Conservation (phyloP, 2,113 vertebrate genomes). For the Sphaerodactylus townsendi region DNA sequence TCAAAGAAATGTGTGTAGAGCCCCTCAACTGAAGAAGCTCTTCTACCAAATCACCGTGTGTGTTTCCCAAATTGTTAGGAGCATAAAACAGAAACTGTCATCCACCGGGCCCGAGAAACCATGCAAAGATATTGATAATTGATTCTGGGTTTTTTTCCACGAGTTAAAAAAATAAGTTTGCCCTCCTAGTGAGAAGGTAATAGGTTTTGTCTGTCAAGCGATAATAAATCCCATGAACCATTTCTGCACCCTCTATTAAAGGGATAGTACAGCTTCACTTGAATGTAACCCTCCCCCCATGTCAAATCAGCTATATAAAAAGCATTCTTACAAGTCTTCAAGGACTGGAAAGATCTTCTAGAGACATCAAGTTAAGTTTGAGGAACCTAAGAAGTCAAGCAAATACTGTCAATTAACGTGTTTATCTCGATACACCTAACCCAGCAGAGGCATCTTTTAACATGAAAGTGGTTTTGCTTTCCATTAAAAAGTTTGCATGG, state of each 20-base stretch:
- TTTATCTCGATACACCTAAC: constrained; percentile 59
- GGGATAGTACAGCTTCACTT: constrained; percentile 57
- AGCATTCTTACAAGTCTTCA: constrained; percentile 70
- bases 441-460: constrained; percentile 68
- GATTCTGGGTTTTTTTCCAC: constrained; percentile 41
- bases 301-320: constrained; percentile 67
- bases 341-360: constrained; percentile 67
- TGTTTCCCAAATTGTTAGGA: constrained; percentile 38
- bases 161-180: constrained; percentile 64
- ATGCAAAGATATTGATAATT: constrained; percentile 66
- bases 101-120: constrained; percentile 59
- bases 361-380: constrained; percentile 68
- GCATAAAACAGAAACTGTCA: constrained; percentile 9
- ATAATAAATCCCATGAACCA: constrained; percentile 59
- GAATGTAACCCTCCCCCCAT: constrained; percentile 48
- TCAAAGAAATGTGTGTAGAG: constrained; percentile 49
- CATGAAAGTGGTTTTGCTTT: constrained; percentile 62
- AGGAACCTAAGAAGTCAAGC: constrained; percentile 71
- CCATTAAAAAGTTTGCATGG: constrained; percentile 67
- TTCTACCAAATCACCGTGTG: constrained; percentile 45
- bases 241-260: constrained; percentile 58
- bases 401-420: constrained; percentile 78
- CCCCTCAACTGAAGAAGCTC: constrained; percentile 23
- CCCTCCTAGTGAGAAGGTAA: constrained; percentile 66
- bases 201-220: constrained; percentile 68